A percentile compares a stretch with the other conserved stretches of the same genome.
phyloP scores from a whole-genome alignment of 1,140 invertebrate species.

The Tenebrio molitor region DNA sequence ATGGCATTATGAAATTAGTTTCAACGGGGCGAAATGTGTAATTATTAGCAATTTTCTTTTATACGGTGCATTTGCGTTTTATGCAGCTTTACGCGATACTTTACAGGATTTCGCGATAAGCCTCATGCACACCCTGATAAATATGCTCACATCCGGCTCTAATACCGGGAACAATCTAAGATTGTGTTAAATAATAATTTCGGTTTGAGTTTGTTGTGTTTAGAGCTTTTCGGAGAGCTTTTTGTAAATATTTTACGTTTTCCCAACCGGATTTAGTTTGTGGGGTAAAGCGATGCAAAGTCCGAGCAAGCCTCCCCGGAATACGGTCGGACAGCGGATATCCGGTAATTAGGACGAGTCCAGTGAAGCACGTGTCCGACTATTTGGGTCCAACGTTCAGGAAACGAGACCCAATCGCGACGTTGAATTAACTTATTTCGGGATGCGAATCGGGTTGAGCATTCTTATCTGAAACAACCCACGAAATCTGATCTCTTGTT shows the following conservation, averaged over 20 bases:
- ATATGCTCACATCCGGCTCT: slow-evolving; percentile 7
- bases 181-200: background rate
- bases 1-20: background rate
- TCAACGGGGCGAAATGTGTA: slow-evolving; percentile 2
- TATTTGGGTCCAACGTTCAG: slow-evolving; percentile 5
- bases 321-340: slow-evolving; percentile 37
- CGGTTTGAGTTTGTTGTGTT: background rate
- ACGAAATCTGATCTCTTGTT: no score
- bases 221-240: background rate
- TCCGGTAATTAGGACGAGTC: slow-evolving; percentile 39
- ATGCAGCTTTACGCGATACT: background rate
- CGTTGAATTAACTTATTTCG: slow-evolving; percentile 22
- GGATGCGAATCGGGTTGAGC: slow-evolving; percentile 8
- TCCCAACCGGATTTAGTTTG: slow-evolving; percentile 12
- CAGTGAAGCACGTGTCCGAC: slow-evolving; percentile 39
- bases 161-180: background rate
- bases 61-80: background rate
- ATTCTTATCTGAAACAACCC: no score
- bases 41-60: slow-evolving; percentile 1
- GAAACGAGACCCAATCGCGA: slow-evolving; percentile 24
- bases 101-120: background rate
- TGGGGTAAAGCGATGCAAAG: slow-evolving; percentile 27
- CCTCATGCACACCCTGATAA: background rate
- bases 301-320: slow-evolving; percentile 15
- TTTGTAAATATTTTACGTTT: slow-evolving; percentile 34